These are phyloP conservation scores for Scrobipalpa atriplicella DNA, from an alignment of 2,888 invertebrate genomes.

Conservation along the genomic window DNA sequence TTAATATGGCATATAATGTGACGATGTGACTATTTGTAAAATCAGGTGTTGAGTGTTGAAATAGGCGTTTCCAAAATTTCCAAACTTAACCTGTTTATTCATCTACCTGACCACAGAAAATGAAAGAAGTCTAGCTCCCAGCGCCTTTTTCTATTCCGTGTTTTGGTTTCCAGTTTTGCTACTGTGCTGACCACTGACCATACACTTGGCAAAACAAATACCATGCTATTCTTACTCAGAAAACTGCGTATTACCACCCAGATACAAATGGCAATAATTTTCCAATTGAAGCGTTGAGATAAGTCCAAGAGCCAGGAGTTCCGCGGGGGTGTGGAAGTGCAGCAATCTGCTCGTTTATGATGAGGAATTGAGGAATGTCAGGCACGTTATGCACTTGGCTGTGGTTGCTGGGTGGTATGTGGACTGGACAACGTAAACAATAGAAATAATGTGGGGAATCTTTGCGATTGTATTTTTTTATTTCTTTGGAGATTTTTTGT, in stretches of 20 bases:
- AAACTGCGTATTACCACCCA: conserved; percentile 7
- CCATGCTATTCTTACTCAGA: not conserved
- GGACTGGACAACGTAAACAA: not conserved
- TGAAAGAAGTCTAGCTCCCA: no score
- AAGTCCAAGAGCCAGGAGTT: not conserved
- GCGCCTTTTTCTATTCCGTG: no score
- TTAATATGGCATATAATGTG: no score
- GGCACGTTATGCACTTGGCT: not conserved
- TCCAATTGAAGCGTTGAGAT: conserved; percentile 10
- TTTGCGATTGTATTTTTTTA: not conserved
- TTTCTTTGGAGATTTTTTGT: no score
- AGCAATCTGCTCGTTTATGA: not conserved
- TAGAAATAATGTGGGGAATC: not conserved
- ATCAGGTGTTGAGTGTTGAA: no score
- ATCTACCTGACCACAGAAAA: no score
- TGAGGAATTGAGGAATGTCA: not conserved
- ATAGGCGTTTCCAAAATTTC: no score
- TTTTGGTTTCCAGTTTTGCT: no score
- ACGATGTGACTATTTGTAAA: no score
- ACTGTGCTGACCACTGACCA: no score
- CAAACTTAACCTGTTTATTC: no score
- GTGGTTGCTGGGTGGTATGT: not conserved
- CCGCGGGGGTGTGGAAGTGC: conserved; percentile 17
- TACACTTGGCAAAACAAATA: no score
- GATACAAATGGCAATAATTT: conserved; percentile 13